phyloP scores from a whole-genome alignment of 2,797 vertebrate species.

The Adrianichthys oophorus region DNA sequence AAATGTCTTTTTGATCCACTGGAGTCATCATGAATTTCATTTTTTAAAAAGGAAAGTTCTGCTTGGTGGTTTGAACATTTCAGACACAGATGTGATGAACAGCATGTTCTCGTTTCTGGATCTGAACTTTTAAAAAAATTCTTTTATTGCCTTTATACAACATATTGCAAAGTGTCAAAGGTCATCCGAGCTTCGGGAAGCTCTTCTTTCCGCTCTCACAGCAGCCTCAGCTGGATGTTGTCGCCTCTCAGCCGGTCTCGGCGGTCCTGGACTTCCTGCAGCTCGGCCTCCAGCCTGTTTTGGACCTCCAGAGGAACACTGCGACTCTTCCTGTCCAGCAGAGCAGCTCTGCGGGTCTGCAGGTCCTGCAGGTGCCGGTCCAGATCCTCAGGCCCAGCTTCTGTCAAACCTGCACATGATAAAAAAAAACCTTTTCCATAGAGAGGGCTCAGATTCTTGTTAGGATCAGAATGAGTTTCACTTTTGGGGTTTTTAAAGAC shows the following conservation, averaged over 20 bases:
- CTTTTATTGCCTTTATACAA: too few species aligned
- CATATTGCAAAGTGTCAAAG: too few species aligned
- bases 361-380: conserved; percentile 62
- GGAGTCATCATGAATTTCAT: too few species aligned
- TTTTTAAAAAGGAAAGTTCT: too few species aligned
- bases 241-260: conserved; percentile 60
- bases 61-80: too few species aligned
- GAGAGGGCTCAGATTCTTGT: too few species aligned
- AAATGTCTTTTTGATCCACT: too few species aligned
- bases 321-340: conserved; percentile 57
- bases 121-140: too few species aligned
- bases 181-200: background rate
- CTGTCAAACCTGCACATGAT: conserved; percentile 67
- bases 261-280: conserved; percentile 48
- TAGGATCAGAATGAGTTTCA: too few species aligned
- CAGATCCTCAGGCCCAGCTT: conserved; percentile 70
- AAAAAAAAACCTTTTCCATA: background rate
- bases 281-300: conserved; percentile 65
- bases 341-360: conserved; percentile 47
- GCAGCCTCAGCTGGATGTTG: conserved; percentile 64
- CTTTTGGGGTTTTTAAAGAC: too few species aligned
- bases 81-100: too few species aligned
- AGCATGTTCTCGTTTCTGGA: too few species aligned
- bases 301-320: conserved; percentile 70
- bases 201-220: conserved; percentile 58